phyloP scores from a whole-genome alignment of 1,140 invertebrate species.

The Antheraea pernyi region DNA sequence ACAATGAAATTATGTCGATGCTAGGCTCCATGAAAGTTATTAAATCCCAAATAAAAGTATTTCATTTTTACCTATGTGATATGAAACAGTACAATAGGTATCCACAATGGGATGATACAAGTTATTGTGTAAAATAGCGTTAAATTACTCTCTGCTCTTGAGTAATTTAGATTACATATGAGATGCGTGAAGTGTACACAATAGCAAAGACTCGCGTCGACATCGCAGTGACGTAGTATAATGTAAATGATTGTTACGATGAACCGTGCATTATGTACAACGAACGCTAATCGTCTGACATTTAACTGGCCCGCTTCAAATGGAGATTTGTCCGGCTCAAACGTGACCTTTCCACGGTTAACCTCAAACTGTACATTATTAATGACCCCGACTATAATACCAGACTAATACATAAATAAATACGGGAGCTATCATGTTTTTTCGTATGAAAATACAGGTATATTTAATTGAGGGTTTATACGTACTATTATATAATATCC shows the following conservation, averaged over 20 bases:
- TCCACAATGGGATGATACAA: too few relatives aligned
- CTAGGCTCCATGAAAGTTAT: too few relatives aligned
- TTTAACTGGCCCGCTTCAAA: constrained; percentile 44
- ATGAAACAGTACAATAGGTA: too few relatives aligned
- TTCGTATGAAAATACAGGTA: neutral
- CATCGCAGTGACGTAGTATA: neutral
- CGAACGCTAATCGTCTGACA: constrained; percentile 44
- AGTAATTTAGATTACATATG: neutral
- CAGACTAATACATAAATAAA: constrained; percentile 1
- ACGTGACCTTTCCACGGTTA: constrained; percentile 43
- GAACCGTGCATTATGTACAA: constrained; percentile 36
- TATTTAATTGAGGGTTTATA: neutral
- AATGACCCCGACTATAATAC: constrained; percentile 32
- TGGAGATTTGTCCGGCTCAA: constrained; percentile 42
- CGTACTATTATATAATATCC: too few relatives aligned
- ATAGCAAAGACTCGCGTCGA: neutral
- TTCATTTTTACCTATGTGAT: too few relatives aligned
- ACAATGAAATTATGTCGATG: too few relatives aligned
- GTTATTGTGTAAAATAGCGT: too few relatives aligned
- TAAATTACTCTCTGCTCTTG: too few relatives aligned
- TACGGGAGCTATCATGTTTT: neutral
- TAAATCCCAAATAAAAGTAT: too few relatives aligned
- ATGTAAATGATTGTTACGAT: constrained; percentile 7
- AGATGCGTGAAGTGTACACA: neutral
- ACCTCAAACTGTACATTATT: constrained; percentile 55